These are phyloP conservation scores for Drosophila triauraria DNA, from an alignment of 1,140 invertebrate genomes.

Conservation along the genomic window DNA sequence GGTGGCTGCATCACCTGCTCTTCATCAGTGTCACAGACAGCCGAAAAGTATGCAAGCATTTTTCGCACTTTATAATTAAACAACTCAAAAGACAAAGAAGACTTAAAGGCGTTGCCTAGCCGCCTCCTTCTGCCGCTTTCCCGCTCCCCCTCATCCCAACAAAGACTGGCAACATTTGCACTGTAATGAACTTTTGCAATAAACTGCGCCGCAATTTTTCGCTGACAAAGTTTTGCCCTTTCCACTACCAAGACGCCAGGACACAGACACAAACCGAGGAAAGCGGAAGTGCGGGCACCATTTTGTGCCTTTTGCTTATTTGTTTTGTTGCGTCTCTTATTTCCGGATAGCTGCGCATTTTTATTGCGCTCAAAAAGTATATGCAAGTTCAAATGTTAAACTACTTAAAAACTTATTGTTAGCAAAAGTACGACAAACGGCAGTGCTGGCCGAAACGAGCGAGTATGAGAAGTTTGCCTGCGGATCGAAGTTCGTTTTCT, in stretches of 20 bases:
- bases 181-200: constrained; percentile 83
- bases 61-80: constrained; percentile 83
- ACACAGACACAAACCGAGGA: background rate
- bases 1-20: constrained; percentile 64
- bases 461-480: background rate
- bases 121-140: background rate
- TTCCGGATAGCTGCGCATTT: constrained; percentile 80
- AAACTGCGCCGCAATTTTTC: constrained; percentile 83
- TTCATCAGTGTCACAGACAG: constrained; percentile 77
- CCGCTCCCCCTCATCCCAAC: constrained; percentile 11
- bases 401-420: constrained; percentile 84
- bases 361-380: constrained; percentile 77
- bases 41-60: constrained; percentile 81
- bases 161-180: constrained; percentile 75
- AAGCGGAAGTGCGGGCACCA: constrained; percentile 15
- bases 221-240: constrained; percentile 77
- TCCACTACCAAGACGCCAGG: constrained; percentile 16
- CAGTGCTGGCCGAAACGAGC: constrained; percentile 9
- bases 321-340: constrained; percentile 78
- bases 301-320: constrained; percentile 67
- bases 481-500: background rate
- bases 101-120: constrained; percentile 51
- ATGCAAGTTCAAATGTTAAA: constrained; percentile 83
- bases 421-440: constrained; percentile 69
- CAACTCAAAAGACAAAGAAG: constrained; percentile 76